phyloP scores from a whole-genome alignment of 2,888 invertebrate species.

The Agonopterix alstromeriana region DNA sequence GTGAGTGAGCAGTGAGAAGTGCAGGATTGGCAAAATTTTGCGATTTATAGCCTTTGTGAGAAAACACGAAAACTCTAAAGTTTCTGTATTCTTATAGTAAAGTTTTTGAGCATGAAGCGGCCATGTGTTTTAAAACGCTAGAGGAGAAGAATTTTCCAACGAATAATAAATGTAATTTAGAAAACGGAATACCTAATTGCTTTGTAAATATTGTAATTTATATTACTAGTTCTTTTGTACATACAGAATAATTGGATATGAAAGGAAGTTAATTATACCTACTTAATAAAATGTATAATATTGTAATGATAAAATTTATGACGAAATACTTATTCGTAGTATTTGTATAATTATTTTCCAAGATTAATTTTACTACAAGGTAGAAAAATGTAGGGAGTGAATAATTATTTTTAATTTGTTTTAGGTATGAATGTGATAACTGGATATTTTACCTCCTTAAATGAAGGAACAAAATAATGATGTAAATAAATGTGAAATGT shows the following conservation, averaged over 20 bases:
- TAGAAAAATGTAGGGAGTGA: no score
- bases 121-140: conserved; percentile 27
- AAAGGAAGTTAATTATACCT: background rate
- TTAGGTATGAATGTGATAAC: background rate
- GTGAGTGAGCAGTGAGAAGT: conserved; percentile 55
- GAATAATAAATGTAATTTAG: conserved; percentile 15
- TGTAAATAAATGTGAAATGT: no score
- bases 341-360: no score
- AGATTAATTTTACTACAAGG: no score
- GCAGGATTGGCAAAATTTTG: conserved; percentile 45
- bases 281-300: background rate
- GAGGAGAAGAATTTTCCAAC: conserved; percentile 29
- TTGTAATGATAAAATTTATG: background rate
- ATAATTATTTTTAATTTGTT: no score
- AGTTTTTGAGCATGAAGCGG: conserved; percentile 33
- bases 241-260: background rate
- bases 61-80: conserved; percentile 58
- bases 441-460: no score
- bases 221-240: conserved; percentile 25
- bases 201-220: conserved; percentile 66
- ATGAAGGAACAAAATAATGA: no score
- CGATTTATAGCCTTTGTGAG: conserved; percentile 55
- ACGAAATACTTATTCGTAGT: no score
- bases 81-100: conserved; percentile 38
- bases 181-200: conserved; percentile 27